Percentiles rank a stretch among this genome's conserved stretches.
Conservation (phyloP, 2,797 vertebrate genomes). For the Cephalopachus bancanus region DNA sequence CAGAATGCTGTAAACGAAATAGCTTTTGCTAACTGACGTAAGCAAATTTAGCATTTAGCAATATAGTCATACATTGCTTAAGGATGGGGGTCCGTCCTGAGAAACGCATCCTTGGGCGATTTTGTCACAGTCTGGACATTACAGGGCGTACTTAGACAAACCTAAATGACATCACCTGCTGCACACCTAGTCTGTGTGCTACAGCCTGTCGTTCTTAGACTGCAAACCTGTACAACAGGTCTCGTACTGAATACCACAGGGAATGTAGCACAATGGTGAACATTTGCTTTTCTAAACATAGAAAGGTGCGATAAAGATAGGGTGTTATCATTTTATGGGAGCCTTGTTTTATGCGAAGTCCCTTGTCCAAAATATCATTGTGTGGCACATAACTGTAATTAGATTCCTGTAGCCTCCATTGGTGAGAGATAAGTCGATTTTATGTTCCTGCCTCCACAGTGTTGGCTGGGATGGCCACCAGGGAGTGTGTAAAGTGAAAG, state of each 20-base stretch:
- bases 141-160: no score
- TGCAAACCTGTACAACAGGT: background rate
- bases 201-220: background rate
- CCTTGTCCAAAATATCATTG: background rate
- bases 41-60: background rate
- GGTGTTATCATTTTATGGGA: background rate
- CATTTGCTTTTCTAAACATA: background rate
- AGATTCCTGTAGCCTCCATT: background rate
- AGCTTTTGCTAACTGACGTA: background rate
- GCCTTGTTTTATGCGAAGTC: background rate
- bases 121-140: background rate
- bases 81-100: background rate
- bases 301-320: no score
- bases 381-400: background rate
- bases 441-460: background rate
- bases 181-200: background rate
- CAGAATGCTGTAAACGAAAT: background rate
- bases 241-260: background rate
- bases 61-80: background rate
- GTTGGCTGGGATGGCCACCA: background rate
- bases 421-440: background rate
- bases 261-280: background rate
- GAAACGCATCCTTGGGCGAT: background rate
- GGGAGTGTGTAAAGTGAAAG: background rate
- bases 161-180: background rate